Base-by-base conservation (phyloP, 2,113 vertebrate species). In the Melanerpes formicivorus region DNA sequence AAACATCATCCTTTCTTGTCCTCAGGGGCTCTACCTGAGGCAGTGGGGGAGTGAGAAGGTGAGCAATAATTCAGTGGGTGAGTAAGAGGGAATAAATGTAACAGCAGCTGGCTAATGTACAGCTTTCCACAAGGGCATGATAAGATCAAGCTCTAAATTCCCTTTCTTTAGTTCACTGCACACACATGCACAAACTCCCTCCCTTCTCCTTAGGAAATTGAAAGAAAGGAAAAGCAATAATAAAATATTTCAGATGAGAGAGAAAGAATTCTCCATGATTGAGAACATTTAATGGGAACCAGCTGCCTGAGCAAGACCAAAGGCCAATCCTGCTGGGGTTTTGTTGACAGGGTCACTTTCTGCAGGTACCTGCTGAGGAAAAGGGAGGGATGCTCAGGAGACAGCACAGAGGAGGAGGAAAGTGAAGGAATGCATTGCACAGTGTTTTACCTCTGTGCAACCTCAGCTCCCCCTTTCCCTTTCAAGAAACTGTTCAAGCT, bases 231-330 rank as follows among this genome's bases (percentile, higher is more conserved):
- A 91, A 95, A 86, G 85, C 82, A 95, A 91, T 85, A 95, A 92
- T 86, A 91, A 93, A 95, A 86, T 95, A 93, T 90, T 96, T 88
- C 52, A 95, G 82, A 88, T 88, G 82, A 92, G 89, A 89, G 81
- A 75, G 66, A 92, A 92, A 85, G 91, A 96, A 93, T 95, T 88
- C 50, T 93, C 76, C 5, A 0, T 62, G 34, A 90, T 93, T 95
- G 90, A 91, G 91, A 93, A 81, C 80, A 72, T 50, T 93, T 96
- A 95, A 96, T 96, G 90, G 66, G 86, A 96, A 96, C 90, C 96
- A 96, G 93, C 93, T 96, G 96, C 59, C 70, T 65, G 65, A 90
- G 66, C 27, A 58, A 95, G 76, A 93, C 85, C 87, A 96, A 95
- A 95, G 88, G 73, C 84, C 14, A 7, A 26, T 93, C 94, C 73